Evolutionary conservation across 2,797 vertebrate species (phyloP).

Genomic region (Oceanodroma leucorhoa): DNA sequence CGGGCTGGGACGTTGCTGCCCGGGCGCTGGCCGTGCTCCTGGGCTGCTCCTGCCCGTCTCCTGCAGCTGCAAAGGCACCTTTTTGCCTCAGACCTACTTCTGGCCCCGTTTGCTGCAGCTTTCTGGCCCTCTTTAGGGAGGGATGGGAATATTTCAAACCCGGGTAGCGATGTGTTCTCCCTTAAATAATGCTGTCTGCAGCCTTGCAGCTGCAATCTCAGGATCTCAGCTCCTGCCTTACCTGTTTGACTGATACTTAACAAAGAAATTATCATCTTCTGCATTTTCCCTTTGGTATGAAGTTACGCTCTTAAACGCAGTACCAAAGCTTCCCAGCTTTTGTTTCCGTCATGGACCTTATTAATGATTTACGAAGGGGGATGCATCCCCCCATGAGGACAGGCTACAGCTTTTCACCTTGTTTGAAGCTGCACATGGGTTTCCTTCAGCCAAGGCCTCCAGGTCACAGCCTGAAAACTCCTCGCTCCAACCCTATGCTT

Average conservation of each 20-base stretch:
- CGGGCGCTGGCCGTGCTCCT: rapidly evolving
- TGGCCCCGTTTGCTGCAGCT: not conserved
- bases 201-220: not conserved
- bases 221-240: not conserved
- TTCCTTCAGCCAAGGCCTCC: not conserved
- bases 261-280: not conserved
- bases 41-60: not conserved
- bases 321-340: not conserved
- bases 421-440: not conserved
- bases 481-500: rapidly evolving
- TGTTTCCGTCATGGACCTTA: rapidly evolving
- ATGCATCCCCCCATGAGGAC: not conserved
- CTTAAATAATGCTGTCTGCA: not conserved
- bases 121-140: not conserved
- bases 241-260: not conserved
- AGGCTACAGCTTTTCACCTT: not conserved
- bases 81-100: not conserved
- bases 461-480: not conserved
- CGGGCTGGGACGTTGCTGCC: not conserved
- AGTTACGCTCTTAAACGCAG: not conserved
- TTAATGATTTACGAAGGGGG: not conserved
- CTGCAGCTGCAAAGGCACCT: not conserved
- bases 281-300: not conserved
- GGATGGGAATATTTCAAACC: not conserved
- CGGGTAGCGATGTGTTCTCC: not conserved